Base-by-base conservation (phyloP, 2,797 vertebrate genomes). In the Aratinga solstitialis region DNA sequence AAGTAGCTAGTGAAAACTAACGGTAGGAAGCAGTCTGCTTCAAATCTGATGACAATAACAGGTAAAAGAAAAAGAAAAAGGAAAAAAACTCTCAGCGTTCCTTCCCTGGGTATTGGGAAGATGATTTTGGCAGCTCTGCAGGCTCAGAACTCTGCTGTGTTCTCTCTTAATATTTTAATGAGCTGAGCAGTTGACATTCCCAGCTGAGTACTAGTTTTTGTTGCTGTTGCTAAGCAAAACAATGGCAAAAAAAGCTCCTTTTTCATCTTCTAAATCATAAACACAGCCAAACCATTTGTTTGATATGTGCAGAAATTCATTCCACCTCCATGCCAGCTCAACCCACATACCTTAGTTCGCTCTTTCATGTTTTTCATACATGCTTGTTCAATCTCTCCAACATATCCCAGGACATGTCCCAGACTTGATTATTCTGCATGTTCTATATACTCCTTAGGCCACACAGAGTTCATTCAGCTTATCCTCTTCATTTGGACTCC, bases 91-190 rank as follows among this genome's bases (percentile, higher is more conserved):
- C 84, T 84, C 43, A 73, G 72, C 61, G 54, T 21, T 82, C 58
- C 56, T 94, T 96, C 56, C 42, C 72, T 80, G 42, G 7, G 0
- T 81, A 73, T 11, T 85, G 53, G 94, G 87, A 97, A 77, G 38
- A 92, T 94, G 83, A 65, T 94, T 96, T 90, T 96, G 96, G 89
- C 95, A 97, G 84, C 91, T 87, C 88, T 90, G 72, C 84, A 87
- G 82, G 62, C 74, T 97, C 76, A 78, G 84, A 59, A 29, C 58
- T 92, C 48, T 89, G 79, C 59, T 92, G 45, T 63, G 72, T 95
- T 96, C 90, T 93, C 47, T 96, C 69, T 94, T 96, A 98, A 97
- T 97, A 96, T 96, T 98, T 97, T 98, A 97, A 96, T 95, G 91
- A 97, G 94, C 83, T 96, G 84, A 97, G 77, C 90, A 95, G 92